Percentiles rank a stretch among this genome's conserved stretches.
Conservation (phyloP, 2,113 vertebrate genomes). For the Aspidoscelis tigris region DNA sequence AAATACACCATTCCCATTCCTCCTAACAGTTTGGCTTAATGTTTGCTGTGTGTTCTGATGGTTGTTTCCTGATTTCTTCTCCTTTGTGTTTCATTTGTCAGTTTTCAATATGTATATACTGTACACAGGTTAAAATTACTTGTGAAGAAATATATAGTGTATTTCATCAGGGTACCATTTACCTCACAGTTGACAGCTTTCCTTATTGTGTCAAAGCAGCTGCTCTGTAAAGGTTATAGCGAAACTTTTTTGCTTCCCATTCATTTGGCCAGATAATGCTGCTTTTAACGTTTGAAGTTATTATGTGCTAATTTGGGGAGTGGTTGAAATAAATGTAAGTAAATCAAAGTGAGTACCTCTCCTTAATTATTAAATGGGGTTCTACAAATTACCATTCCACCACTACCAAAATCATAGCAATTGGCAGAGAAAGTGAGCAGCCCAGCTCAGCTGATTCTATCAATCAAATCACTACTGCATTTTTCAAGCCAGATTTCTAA, state of each 20-base stretch:
- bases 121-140: neutral
- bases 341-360: slow-evolving; percentile 4
- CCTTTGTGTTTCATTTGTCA: neutral
- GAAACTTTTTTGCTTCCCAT: neutral
- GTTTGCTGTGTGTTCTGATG: too few relatives aligned
- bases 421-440: slow-evolving; percentile 14
- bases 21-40: neutral
- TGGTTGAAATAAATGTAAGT: slow-evolving; percentile 23
- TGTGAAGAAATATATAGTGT: neutral
- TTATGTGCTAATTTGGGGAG: neutral
- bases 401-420: slow-evolving; percentile 25
- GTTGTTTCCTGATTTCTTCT: too few relatives aligned
- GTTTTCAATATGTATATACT: too few relatives aligned
- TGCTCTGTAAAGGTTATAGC: neutral
- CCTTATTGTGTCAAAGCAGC: neutral
- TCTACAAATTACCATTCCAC: slow-evolving; percentile 10
- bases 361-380: slow-evolving; percentile 31
- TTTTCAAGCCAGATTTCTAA: slow-evolving; percentile 27
- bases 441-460: slow-evolving; percentile 34
- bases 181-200: neutral
- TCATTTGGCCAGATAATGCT: neutral
- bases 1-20: neutral
- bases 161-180: neutral
- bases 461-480: slow-evolving; percentile 31
- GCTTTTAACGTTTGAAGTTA: neutral